Percentiles rank a stretch among this genome's conserved stretches.
phyloP scores from a whole-genome alignment of 2,797 vertebrate species.

The Ctenopoma multispine region DNA sequence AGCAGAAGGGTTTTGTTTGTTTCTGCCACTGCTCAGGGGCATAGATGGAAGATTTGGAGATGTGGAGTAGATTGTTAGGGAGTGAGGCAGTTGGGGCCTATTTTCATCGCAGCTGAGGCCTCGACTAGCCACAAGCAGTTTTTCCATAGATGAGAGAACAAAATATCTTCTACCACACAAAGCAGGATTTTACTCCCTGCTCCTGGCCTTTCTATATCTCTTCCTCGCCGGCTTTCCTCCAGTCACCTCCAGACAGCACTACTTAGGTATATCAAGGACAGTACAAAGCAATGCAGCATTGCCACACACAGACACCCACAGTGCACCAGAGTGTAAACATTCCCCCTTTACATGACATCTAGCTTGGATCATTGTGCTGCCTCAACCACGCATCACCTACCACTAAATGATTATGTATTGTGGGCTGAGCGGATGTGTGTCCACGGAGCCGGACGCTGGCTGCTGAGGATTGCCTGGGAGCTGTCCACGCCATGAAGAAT shows the following conservation, averaged over 20 bases:
- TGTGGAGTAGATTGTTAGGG: slow-evolving; percentile 78
- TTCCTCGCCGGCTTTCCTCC: slow-evolving; percentile 49
- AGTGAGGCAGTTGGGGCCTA: slow-evolving; percentile 74
- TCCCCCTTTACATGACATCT: slow-evolving; percentile 69
- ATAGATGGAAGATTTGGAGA: slow-evolving; percentile 77
- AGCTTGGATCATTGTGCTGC: slow-evolving; percentile 68
- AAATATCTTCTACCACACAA: slow-evolving; percentile 72
- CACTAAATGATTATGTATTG: slow-evolving; percentile 65
- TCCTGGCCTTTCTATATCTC: slow-evolving; percentile 45
- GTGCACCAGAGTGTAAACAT: slow-evolving; percentile 65
- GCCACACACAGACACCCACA: slow-evolving; percentile 59
- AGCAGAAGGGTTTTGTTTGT: slow-evolving; percentile 79
- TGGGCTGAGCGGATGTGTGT: slow-evolving; percentile 63
- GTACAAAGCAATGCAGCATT: slow-evolving; percentile 50
- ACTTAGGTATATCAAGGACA: slow-evolving; percentile 70
- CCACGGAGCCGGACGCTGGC: slow-evolving; percentile 63
- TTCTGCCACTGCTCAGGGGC: slow-evolving; percentile 78
- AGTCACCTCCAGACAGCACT: slow-evolving; percentile 63
- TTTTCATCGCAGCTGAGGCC: slow-evolving; percentile 79
- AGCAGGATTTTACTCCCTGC: slow-evolving; percentile 62
- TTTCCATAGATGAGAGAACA: slow-evolving; percentile 80
- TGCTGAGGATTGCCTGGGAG: slow-evolving; percentile 64
- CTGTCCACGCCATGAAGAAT: slow-evolving; percentile 64
- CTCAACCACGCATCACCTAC: slow-evolving; percentile 70
- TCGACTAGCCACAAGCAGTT: slow-evolving; percentile 81